phyloP scores from a whole-genome alignment of 1,140 invertebrate species.

The Physella acuta region DNA sequence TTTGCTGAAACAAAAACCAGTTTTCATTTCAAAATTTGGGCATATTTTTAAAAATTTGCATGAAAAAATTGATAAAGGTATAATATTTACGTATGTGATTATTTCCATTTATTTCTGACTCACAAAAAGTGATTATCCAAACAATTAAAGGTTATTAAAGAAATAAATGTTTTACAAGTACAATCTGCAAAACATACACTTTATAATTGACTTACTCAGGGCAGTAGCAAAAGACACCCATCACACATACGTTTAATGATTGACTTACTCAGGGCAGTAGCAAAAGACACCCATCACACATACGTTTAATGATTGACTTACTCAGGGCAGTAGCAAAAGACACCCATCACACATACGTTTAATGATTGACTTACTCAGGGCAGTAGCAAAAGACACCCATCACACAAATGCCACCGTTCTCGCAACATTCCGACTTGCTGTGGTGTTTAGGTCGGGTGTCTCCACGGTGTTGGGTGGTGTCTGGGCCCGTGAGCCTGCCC shows the following conservation, averaged over 20 bases:
- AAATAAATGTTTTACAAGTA: not conserved
- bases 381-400: slow-evolving; percentile 5
- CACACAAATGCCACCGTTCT: slow-evolving; percentile 10
- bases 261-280: not conserved
- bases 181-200: not conserved
- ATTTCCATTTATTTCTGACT: not conserved
- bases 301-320: not conserved
- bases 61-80: too few species aligned
- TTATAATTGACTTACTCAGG: not conserved
- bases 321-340: not conserved
- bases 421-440: not conserved
- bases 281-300: not conserved
- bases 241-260: not conserved
- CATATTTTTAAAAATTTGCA: not conserved
- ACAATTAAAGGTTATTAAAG: not conserved
- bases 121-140: not conserved
- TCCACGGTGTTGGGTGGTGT: too few species aligned
- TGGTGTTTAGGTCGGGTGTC: too few species aligned
- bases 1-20: not conserved
- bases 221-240: not conserved
- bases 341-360: not conserved
- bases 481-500: too few species aligned
- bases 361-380: not conserved
- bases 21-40: not conserved
- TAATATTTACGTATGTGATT: too few species aligned